Evolutionary conservation across 2,113 vertebrate genomes (phyloP), one percentile per base, ranked within the genome.

Genomic region (Indri indri): DNA sequence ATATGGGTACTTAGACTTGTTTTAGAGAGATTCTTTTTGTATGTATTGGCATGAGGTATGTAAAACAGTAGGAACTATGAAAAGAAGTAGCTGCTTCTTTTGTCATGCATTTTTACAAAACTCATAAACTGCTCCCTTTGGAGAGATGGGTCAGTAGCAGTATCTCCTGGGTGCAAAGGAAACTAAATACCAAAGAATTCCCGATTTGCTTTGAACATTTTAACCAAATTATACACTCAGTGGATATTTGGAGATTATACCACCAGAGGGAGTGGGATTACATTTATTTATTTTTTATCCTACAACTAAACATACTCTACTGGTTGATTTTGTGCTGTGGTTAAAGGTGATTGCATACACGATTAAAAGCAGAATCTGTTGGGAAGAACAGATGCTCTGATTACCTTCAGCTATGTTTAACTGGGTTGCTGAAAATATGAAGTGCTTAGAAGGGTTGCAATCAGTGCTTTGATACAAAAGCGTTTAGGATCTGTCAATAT

Each of bases 401-500:
- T 86, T 63, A 37, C 30, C 70, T 76, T 37, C 22, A 42, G 42
- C 27, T 88, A 80, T 57, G 30, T 59, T 82, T 87, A 86, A 88
- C n/a, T 94, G 42, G 47, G 91, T 79, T 91, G 68, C 54, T 86
- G 86, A 93, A 94, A 92, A 87, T 65, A 76, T 95, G 93, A 90
- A 52, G 14, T 52, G 20, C 37, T 61, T 73, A 37, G 59, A 91
- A 73, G 65, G 87, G 23, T 45, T 80, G 5, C 6, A 71, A n/a
- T 63, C 20, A 37, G 20, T 34, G 66, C 81, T 93, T 71, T 77
- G n/a, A 79, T 63, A 86, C 25, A 85, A 82, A 93, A 85, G n/a
- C 10, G 10, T 54, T 86, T 37, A 79, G 45, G 37, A 66, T 81
- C 94, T 91, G 81, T 93, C 82, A 95, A 45, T 94, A 84, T 74